These are phyloP conservation scores for Diplolepis rosae DNA, from an alignment of 2,888 invertebrate species.

Conservation along the genomic window DNA sequence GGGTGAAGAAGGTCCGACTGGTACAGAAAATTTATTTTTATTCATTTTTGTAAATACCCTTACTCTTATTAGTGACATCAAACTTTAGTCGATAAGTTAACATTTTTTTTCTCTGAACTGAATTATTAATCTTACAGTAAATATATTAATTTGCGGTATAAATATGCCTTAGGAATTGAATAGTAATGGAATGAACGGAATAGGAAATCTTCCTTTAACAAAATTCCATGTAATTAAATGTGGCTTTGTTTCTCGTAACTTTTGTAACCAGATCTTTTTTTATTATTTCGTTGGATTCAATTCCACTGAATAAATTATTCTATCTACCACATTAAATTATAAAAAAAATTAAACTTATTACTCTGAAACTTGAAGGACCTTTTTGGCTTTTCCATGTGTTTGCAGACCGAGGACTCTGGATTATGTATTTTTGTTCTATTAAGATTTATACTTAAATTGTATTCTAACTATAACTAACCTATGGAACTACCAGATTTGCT, in stretches of 20 bases:
- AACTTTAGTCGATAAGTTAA: background rate
- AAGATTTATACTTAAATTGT: slow-evolving; percentile 43
- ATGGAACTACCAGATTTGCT: slow-evolving; percentile 48
- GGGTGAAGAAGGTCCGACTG: no score
- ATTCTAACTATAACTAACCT: slow-evolving; percentile 41
- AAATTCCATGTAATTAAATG: background rate
- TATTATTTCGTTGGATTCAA: background rate
- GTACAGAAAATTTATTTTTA: no score
- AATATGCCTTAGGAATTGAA: background rate
- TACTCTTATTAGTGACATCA: no score
- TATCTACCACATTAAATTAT: background rate
- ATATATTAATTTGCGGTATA: background rate
- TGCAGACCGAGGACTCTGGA: slow-evolving; percentile 68
- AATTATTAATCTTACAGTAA: background rate
- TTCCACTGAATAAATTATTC: background rate
- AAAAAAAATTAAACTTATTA: background rate
- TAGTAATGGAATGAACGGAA: background rate
- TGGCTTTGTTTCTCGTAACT: background rate
- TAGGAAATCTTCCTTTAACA: background rate
- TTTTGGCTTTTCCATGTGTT: slow-evolving; percentile 67
- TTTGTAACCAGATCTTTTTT: no score
- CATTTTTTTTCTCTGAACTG: background rate
- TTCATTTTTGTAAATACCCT: no score
- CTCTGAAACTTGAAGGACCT: background rate
- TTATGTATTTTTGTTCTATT: slow-evolving; percentile 37